phyloP scores from a whole-genome alignment of 2,113 vertebrate genomes.

The Cairina moschata region DNA sequence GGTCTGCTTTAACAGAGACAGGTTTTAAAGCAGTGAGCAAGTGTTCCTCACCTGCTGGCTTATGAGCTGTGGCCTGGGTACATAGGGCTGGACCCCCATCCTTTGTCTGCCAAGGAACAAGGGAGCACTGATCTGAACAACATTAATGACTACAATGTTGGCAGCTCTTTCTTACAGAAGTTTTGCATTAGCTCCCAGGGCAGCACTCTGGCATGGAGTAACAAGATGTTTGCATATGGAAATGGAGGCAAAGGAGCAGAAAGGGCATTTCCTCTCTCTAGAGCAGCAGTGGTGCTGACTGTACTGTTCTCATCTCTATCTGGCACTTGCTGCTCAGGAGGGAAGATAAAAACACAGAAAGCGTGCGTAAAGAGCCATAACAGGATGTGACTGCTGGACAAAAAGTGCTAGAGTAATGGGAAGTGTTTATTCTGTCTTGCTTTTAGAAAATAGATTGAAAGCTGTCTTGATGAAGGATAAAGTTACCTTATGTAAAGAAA shows the following conservation, averaged over 20 bases:
- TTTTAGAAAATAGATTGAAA: background rate
- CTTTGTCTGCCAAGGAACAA: background rate
- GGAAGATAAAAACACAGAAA: background rate
- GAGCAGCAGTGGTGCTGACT: background rate
- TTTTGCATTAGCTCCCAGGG: background rate
- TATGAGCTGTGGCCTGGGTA: background rate
- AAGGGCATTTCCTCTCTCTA: background rate
- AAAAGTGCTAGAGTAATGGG: background rate
- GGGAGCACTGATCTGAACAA: background rate
- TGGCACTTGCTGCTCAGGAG: background rate
- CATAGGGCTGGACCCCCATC: too few species aligned
- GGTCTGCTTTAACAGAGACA: rapidly evolving
- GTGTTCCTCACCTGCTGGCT: background rate
- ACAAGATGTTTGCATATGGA: background rate
- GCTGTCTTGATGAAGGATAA: background rate
- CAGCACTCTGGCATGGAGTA: background rate
- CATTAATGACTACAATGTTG: background rate
- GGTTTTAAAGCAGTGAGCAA: background rate
- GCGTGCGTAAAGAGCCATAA: background rate
- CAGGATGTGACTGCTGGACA: background rate
- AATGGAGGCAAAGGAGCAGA: background rate
- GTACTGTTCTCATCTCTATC: background rate
- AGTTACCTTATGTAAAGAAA: background rate
- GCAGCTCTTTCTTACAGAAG: background rate
- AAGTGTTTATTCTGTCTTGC: background rate